Evolutionary conservation across 1,140 invertebrate genomes (phyloP).

Genomic region (Trypoxylus dichotomus): DNA sequence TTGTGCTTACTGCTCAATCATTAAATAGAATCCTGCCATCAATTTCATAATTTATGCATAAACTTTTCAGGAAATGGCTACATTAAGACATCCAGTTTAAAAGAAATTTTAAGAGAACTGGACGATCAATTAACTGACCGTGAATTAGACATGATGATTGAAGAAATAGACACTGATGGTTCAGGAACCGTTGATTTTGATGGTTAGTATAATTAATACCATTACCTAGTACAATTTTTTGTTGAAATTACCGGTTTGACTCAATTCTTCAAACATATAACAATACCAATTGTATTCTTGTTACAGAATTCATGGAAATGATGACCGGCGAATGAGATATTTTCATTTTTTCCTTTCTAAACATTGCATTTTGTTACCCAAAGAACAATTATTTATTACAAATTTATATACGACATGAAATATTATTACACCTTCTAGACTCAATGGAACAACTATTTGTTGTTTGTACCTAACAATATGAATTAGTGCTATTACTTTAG

Average conservation of each 20-base stretch:
- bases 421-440: neutral
- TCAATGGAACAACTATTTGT: neutral
- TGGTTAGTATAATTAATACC: slow-evolving; percentile 56
- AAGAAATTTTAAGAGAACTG: slow-evolving; percentile 88
- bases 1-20: too few relatives aligned
- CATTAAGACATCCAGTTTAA: slow-evolving; percentile 89
- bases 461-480: neutral
- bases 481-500: neutral
- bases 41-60: neutral
- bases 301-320: slow-evolving; percentile 33
- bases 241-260: too few relatives aligned
- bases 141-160: slow-evolving; percentile 93
- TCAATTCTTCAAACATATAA: too few relatives aligned
- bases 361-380: slow-evolving; percentile 19
- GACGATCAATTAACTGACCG: slow-evolving; percentile 91
- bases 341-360: neutral
- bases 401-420: neutral
- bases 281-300: too few relatives aligned
- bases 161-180: slow-evolving; percentile 94
- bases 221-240: too few relatives aligned
- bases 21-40: too few relatives aligned
- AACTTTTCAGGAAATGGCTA: slow-evolving; percentile 81
- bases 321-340: slow-evolving; percentile 30
- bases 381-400: slow-evolving; percentile 1
- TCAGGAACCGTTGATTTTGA: slow-evolving; percentile 84